A percentile compares a stretch with the other conserved stretches of the same genome.
These are phyloP conservation scores for Hirtodrosophila trivittata DNA, from an alignment of 2,888 invertebrate species.

Conservation along the genomic window DNA sequence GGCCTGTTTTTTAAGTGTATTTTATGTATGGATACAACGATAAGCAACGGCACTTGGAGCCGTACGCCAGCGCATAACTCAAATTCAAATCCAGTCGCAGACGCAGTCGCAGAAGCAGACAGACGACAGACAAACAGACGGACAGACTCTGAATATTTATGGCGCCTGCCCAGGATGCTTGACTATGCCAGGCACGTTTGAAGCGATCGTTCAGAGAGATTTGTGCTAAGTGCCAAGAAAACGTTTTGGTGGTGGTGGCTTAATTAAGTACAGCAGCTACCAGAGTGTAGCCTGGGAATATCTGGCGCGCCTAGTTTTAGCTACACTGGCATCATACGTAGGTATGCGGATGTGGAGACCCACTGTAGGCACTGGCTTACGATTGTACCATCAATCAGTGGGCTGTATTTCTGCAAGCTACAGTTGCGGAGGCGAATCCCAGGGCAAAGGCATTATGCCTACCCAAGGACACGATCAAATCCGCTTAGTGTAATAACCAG, in stretches of 20 bases:
- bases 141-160: conserved; percentile 61
- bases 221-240: conserved; percentile 45
- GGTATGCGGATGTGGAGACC: conserved; percentile 50
- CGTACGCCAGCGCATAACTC: conserved; percentile 49
- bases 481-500: conserved; percentile 65
- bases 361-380: conserved; percentile 40
- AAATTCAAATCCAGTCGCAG: conserved; percentile 24
- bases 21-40: conserved; percentile 44
- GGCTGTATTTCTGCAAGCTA: conserved; percentile 17
- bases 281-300: conserved; percentile 27
- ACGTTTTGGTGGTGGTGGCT: conserved; percentile 37
- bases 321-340: conserved; percentile 17
- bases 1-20: conserved; percentile 15
- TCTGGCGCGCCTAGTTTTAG: conserved; percentile 10
- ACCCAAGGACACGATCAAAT: conserved; percentile 68
- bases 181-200: conserved; percentile 64
- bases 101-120: conserved; percentile 15
- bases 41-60: conserved; percentile 58
- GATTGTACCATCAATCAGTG: conserved; percentile 60
- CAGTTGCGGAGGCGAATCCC: conserved; percentile 10
- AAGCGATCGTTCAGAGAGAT: conserved; percentile 61
- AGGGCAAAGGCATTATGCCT: conserved; percentile 42
- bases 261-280: conserved; percentile 56
- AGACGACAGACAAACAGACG: conserved; percentile 12
- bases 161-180: conserved; percentile 59